Base-by-base conservation (phyloP, 2,797 vertebrate genomes). In the Nasua narica region DNA sequence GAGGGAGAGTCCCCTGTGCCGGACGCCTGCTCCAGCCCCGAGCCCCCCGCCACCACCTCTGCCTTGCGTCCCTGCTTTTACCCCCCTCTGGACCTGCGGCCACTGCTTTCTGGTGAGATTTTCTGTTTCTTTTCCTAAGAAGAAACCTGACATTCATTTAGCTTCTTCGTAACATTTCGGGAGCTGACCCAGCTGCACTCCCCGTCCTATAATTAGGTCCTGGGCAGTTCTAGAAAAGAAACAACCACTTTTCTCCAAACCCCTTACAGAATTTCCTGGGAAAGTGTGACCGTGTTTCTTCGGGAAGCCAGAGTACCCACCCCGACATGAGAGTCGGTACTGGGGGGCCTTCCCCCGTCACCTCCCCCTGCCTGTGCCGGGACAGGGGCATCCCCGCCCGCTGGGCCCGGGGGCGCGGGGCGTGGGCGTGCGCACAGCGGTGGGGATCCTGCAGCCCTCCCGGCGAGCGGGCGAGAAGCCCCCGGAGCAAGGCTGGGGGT, bases 181-280 rank as follows among this genome's bases (percentile, higher is more conserved):
- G 65, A 87, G 29, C 92, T 43, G 89, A 52, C 70, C 52, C 86
- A 72, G 72, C 72, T 29, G 60, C 15, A 35, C 67, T 70, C 60
- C 1, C 0, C 0, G 3, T n/a, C 95, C 92, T 88, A 48, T 94
- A 93, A 89, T 87, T 89, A 95, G 78, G 78, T 27, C 79, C 90
- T 25, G 93, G 91, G 86, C 87, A 62, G 70, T 69, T 90, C 86
- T 58, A 87, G 95, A 29, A 35, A 86, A 97, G 92, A 93, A 93
- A 87, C 48, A 56, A 91, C 48, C 77, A 5, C 60, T 32, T 65
- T 62, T 79, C 48, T 94, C 91, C 91, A 79, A 93, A 83, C 60
- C 18, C 70, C 65, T 91, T n/a, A 76, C 81, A 85, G 43, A 79
- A 62, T 79, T 88, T 96, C 90, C 90, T 65, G 62, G 93, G 92